Percentiles rank a stretch among this genome's conserved stretches.
Conservation (phyloP, 2,888 invertebrate species). For the Branchinecta sandiegonensis region DNA sequence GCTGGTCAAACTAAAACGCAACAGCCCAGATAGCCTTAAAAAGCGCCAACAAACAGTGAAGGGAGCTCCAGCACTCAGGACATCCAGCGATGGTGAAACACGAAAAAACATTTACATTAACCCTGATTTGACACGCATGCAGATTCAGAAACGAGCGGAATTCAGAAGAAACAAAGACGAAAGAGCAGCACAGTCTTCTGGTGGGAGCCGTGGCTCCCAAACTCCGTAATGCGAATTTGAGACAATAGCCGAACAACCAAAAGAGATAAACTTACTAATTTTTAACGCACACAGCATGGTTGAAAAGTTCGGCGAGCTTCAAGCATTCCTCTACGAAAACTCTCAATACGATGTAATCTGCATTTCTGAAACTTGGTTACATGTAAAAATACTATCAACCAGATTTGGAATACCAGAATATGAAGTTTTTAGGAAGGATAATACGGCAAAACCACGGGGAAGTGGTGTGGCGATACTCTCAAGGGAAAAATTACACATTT, state of each 20-base stretch:
- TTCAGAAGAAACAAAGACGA: constrained; percentile 5
- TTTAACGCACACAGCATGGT: constrained; percentile 11
- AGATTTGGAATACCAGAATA: constrained; percentile 14
- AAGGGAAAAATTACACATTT: not conserved
- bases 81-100: constrained; percentile 6
- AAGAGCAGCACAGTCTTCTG: constrained; percentile 9
- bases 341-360: constrained; percentile 7
- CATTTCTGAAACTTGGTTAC: constrained; percentile 14
- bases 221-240: not conserved
- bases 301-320: constrained; percentile 14
- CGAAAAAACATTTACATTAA: constrained; percentile 8
- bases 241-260: constrained; percentile 12
- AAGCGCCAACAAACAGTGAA: too few relatives aligned
- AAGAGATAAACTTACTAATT: constrained; percentile 7
- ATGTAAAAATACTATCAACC: not conserved
- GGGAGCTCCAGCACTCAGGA: too few relatives aligned
- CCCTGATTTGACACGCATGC: constrained; percentile 9
- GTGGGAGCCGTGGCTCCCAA: too few relatives aligned
- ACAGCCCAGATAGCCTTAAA: too few relatives aligned
- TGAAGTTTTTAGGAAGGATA: constrained; percentile 14
- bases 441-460: constrained; percentile 14
- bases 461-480: constrained; percentile 14
- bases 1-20: too few relatives aligned
- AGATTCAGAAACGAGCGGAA: constrained; percentile 8
- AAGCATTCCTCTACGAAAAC: constrained; percentile 14